Conservation (phyloP, 1,140 invertebrate genomes). For the Eupeodes corollae region DNA sequence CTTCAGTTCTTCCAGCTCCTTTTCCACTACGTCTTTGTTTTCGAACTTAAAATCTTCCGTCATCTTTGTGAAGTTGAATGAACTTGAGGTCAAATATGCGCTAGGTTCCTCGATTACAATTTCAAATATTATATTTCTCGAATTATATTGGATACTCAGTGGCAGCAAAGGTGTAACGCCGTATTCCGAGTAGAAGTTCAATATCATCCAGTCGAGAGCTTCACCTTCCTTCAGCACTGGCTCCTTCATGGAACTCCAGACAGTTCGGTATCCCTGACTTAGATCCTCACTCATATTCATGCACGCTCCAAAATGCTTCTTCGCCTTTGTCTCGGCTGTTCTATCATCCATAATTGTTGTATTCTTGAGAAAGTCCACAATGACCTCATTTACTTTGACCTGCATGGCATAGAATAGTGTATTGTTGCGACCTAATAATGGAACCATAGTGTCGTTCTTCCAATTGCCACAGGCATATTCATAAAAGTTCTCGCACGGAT, state of each 20-base stretch:
- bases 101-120: slow-evolving; percentile 9
- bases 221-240: slow-evolving; percentile 3
- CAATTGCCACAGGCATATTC: slow-evolving; percentile 51
- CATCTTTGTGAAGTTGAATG: slow-evolving; percentile 17
- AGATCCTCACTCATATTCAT: slow-evolving; percentile 17
- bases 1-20: slow-evolving; percentile 11
- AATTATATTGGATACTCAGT: slow-evolving; percentile 23
- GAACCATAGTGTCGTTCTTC: slow-evolving; percentile 40
- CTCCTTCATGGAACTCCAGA: slow-evolving; percentile 8
- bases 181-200: slow-evolving; percentile 26
- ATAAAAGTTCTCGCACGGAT: slow-evolving; percentile 69
- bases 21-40: slow-evolving; percentile 3
- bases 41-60: slow-evolving; percentile 18
- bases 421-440: slow-evolving; percentile 18
- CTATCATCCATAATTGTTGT: slow-evolving; percentile 11
- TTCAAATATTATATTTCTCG: slow-evolving; percentile 16
- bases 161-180: slow-evolving; percentile 23
- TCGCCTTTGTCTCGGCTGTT: slow-evolving; percentile 21
- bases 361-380: slow-evolving; percentile 19
- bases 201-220: slow-evolving; percentile 17
- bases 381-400: slow-evolving; percentile 17
- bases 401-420: slow-evolving; percentile 26
- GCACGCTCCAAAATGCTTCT: slow-evolving; percentile 21
- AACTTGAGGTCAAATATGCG: slow-evolving; percentile 9
- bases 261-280: background rate